Base-by-base conservation (phyloP, 2,888 invertebrate species). In the Camponotus fellah region DNA sequence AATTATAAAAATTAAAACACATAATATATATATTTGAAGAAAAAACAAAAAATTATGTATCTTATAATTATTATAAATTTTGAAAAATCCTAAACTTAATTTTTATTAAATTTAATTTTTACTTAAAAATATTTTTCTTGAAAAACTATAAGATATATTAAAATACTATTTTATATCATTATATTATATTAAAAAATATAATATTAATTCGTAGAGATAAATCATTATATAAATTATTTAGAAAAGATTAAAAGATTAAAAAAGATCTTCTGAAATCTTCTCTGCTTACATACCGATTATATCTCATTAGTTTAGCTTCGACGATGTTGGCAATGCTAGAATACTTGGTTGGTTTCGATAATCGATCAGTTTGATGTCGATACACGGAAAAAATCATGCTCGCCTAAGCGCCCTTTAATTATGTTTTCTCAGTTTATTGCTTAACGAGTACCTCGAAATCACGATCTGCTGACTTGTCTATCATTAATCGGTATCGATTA, bases 351-450 rank as follows among this genome's bases (percentile, higher is more conserved):
- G 79, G 79, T 79, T 79, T 79, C 75, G 79, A 79, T 79, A 79
- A 79, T 72, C 79, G 79, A 79, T 79, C 79, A 46, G 79, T 21
- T 65, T 58, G 43, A 43, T 82, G 65, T 65, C 65, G 80, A 32
- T 79, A 64, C 53, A 49, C 26, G 56, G 32, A 62, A 83, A 82
- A 84, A 82, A 84, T 82, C 72, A 72, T 60, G 75, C 62, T 82
- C 82, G 46, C 49, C 58, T 60, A 75, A 82, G 82, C 84, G 68
- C 84, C 69, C 82, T 84, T 84, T 84, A 84, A 82, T 84, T 76
- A 84, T 84, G 82, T 82, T 75, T 82, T 84, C 82, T 75, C 82
- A 76, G 84, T 64, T 84, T 84, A 84, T 84, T 84, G 82, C 84
- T 84, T 84, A 83, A 84, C 84, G 75, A 84, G 66, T 77, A 71